Percentiles rank a stretch among this genome's conserved stretches.
Conservation (phyloP, 1,140 invertebrate genomes). For the Rhopalosiphum padi region DNA sequence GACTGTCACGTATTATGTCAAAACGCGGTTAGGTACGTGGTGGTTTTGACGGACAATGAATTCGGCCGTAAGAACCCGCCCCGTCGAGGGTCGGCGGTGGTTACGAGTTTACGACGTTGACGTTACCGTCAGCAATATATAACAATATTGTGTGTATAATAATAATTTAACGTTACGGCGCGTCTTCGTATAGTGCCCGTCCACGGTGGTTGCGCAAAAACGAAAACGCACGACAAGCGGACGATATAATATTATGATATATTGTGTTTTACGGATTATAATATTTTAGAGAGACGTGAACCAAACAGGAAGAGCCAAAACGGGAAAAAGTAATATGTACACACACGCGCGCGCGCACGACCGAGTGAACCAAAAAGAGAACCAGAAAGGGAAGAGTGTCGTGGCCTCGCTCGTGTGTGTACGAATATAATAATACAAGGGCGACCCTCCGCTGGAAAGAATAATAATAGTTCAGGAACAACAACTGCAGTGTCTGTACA, state of each 20-base stretch:
- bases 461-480: not conserved
- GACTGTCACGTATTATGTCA: slow-evolving; percentile 49
- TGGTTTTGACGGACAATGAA: slow-evolving; percentile 50
- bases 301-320: not conserved
- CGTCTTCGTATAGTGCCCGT: not conserved
- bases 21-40: not conserved
- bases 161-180: not conserved
- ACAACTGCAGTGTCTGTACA: not conserved
- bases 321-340: not conserved
- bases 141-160: not conserved
- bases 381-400: not conserved
- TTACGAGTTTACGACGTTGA: not conserved
- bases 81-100: not conserved
- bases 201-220: not conserved
- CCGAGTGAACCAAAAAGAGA: not conserved
- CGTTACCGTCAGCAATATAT: not conserved
- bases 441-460: not conserved
- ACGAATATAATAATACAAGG: not conserved
- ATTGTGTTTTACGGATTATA: not conserved
- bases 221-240: not conserved
- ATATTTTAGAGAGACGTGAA: not conserved
- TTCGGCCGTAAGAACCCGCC: not conserved
- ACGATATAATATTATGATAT: not conserved
- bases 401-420: not conserved
- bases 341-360: not conserved